phyloP scores from a whole-genome alignment of 2,797 vertebrate species.

The Characodon lateralis region DNA sequence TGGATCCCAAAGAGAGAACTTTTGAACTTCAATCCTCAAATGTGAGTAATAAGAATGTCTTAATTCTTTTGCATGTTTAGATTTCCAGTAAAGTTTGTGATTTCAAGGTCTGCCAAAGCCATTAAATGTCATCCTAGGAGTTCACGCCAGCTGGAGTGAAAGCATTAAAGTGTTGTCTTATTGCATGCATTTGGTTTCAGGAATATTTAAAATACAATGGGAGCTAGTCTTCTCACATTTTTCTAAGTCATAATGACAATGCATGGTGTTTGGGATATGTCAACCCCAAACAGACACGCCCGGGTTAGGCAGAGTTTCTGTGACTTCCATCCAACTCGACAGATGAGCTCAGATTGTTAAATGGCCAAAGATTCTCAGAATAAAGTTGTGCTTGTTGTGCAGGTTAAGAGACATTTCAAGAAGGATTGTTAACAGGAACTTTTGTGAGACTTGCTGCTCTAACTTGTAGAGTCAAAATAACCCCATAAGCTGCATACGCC shows the following conservation, averaged over 20 bases:
- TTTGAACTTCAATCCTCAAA: conserved; percentile 95
- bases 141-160: background rate
- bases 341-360: background rate
- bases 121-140: background rate
- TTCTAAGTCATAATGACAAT: background rate
- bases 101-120: background rate
- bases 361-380: conserved; percentile 19
- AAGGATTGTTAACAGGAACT: background rate
- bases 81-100: background rate
- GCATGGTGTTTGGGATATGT: conserved; percentile 7
- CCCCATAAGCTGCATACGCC: background rate
- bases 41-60: conserved; percentile 79
- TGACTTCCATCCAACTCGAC: background rate
- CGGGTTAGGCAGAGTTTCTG: background rate
- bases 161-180: background rate
- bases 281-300: conserved; percentile 14
- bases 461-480: background rate
- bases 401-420: background rate
- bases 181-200: background rate
- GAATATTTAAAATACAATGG: background rate
- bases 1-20: conserved; percentile 88
- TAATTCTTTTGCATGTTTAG: background rate
- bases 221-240: background rate
- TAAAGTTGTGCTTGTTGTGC: conserved; percentile 42
- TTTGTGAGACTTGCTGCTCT: background rate